Conservation (phyloP, 2,797 vertebrate species). For the Psittacula echo region DNA sequence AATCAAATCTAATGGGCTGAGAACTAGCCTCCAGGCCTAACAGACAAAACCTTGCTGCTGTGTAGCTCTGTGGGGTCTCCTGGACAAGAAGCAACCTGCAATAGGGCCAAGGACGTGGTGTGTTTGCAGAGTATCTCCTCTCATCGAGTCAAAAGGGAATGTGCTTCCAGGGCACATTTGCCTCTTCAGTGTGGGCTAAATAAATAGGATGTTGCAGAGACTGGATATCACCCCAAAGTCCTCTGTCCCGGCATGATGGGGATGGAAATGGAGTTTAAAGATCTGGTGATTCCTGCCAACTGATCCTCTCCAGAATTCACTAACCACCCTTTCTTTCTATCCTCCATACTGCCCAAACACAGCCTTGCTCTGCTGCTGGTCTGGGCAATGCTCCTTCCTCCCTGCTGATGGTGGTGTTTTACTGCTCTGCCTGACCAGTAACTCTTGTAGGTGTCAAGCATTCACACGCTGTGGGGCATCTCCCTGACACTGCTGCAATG, state of each 20-base stretch:
- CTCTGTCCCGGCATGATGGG: not conserved
- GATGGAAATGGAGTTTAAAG: not conserved
- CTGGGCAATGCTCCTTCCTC: not conserved
- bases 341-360: fast-evolving
- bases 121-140: not conserved
- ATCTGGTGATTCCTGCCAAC: not conserved
- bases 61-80: not conserved
- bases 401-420: not conserved
- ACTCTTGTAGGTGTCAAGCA: not conserved
- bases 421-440: not conserved
- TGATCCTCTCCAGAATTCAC: not conserved
- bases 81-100: not conserved
- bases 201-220: not conserved
- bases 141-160: not conserved
- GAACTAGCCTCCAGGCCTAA: not conserved
- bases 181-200: not conserved
- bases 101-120: not conserved
- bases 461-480: not conserved
- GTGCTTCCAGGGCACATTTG: not conserved
- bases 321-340: not conserved
- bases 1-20: not conserved
- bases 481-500: not conserved
- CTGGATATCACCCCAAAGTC: not conserved
- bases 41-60: not conserved
- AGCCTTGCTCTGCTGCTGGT: not conserved